phyloP scores from a whole-genome alignment of 2,113 vertebrate genomes.

The Sturnira hondurensis region DNA sequence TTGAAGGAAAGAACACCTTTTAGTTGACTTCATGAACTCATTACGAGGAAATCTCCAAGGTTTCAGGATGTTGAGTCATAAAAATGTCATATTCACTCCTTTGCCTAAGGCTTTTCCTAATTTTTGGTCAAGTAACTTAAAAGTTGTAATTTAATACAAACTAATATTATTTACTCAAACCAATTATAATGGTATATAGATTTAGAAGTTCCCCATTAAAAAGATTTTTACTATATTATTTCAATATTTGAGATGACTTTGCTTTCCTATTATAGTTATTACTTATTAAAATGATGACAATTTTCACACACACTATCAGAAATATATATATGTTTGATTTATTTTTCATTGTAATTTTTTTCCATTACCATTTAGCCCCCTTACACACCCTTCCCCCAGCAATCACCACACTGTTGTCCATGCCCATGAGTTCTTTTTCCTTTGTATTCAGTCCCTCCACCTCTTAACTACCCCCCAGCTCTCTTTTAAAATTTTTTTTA shows the following conservation, averaged over 20 bases:
- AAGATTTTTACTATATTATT: background rate
- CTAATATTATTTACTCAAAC: background rate
- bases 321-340: too few species aligned
- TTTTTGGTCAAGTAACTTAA: slow-evolving; percentile 35
- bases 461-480: too few species aligned
- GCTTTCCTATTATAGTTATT: background rate
- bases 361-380: too few species aligned
- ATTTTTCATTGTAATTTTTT: too few species aligned
- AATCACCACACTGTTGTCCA: too few species aligned
- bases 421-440: too few species aligned
- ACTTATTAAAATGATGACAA: background rate
- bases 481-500: background rate
- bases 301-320: background rate
- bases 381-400: too few species aligned
- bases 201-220: background rate
- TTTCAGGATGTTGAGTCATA: background rate
- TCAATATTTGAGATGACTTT: background rate
- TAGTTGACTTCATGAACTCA: slow-evolving; percentile 42
- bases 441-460: too few species aligned
- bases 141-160: background rate
- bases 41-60: background rate
- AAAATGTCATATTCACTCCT: background rate
- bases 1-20: slow-evolving; percentile 17
- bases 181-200: background rate
- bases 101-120: background rate